Evolutionary conservation across 2,888 invertebrate genomes (phyloP), one percentile per base, ranked within the genome.

Genomic region (Andrena camellia): DNA sequence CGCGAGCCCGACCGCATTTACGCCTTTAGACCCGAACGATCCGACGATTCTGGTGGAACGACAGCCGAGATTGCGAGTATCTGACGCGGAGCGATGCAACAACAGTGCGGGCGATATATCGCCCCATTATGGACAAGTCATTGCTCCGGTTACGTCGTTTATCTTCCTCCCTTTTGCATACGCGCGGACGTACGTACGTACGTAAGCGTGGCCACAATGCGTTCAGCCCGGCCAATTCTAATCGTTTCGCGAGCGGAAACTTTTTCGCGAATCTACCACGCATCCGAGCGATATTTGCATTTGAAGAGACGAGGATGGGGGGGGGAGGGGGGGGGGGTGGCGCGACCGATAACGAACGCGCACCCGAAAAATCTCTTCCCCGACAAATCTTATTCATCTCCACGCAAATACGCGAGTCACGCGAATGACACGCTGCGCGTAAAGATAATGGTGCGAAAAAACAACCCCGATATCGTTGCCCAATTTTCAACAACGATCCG

Each of bases 61-160:
- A 35, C 26, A 7, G 13, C 7, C 20, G 67, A 73, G 57, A 83
- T 78, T 54, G 59, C 20, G 60, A 68, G 63, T 62, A 63, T 62
- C 72, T 62, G 52, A 7, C 48, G 29, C 8, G 60, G 20, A 10
- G 10, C 35, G 63, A 67, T n/a, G 52, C 33, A 48, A 73, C n/a
- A 26, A 73, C 23, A 23, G 1, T 48, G 48, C 48, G 66, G 54
- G 26, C 62, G 62, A 59, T 82, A 17, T 42, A 83, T 67, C 74
- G 29, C 69, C 59, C 26, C 52, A 48, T 63, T 54, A 68, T 33
- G 67, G 64, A 73, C 66, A 78, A 80, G 77, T 74, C 76, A 77
- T 79, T 81, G 78, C 67, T 75, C 69, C 69, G 74, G 79, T 77
- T 62, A 59, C 70, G 69, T 59, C 31, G 72, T 20, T 70, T 77